Evolutionary conservation across 2,113 vertebrate species (phyloP), one percentile per base, ranked within the genome.

Genomic region (Mirza zaza): DNA sequence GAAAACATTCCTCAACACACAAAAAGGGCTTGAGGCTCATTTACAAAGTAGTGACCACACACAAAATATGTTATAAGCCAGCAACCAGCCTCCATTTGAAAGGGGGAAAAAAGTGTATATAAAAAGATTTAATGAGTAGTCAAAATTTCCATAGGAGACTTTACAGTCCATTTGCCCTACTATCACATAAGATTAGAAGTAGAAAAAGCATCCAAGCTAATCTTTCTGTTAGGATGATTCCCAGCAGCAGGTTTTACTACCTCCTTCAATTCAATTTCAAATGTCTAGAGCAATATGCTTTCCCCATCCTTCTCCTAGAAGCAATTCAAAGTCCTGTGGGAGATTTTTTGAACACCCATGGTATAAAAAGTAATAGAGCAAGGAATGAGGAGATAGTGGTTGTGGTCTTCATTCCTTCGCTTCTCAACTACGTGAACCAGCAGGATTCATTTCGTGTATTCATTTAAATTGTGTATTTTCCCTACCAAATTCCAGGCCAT

Each of bases 61-160:
- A 42, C 29, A 82, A 90, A 83, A 83, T 70, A 80, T 7, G 7
- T n/a, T 81, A 2, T 63, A 52, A 61, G 21, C 21, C 13, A 71
- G 70, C 76, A 81, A 36, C 42, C 3, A 48, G 39, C 7, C 45
- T 95, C 18, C 42, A 36, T 45, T 48, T 81, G 71, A 61, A 91
- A 82, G 81, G 13, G 77, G 81, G 10, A 39, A 61, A 61, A 32
- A 34, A 57, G 23, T 52, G 6, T 52, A 42, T 86, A 48, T 65
- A 42, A 61, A 94, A 90, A 87, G 42, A 92, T 11, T 52, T 75
- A 27, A 87, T 34, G 3, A 96, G 63, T 45, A 94, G 83, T 79
- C 75, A 87, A 70, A 84, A 13, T 95, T 87, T 77, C 95, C 29
- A 68, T 29, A 71, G 52, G 76, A 55, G 32, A 73, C 27, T 85